Base-by-base conservation (phyloP, 2,888 invertebrate species). In the Colletes collaris region DNA sequence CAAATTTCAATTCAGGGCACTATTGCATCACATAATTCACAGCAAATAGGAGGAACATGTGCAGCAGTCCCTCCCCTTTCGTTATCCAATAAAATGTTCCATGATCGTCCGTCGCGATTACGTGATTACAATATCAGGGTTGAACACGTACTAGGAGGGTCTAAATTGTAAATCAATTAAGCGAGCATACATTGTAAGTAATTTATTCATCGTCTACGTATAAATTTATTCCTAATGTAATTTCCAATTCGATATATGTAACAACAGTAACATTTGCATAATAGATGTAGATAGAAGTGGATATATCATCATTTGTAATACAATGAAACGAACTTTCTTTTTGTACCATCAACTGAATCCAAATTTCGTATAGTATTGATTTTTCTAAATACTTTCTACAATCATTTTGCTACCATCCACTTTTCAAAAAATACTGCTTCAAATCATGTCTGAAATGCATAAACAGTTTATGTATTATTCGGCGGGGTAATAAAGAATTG, bases 361-460 rank as follows among this genome's bases (percentile, higher is more conserved):
- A 46, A 46, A 46, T 46, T 75, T 64, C 7, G 4, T 6, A 27
- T 37, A 35, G 13, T 55, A 4, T 40, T 49, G 4, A 37, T 50
- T 59, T 16, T 53, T 8, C 52, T 79, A 68, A 55, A 27, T 60
- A 55, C n/a, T 40, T 59, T 7, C 67, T 72, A 72, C 13, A 4
- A 6, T 10, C 40, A 53, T 19, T 44, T 37, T 49, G n/a, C n/a
- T 75, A 69, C 52, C 5, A 8, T 46, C 52, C 16, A 11, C 19
- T 35, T 27, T 1, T 27, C 8, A n/a, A 53, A 55, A 11, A 52
- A 53, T 76, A 46, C 3, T 65, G 46, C 27, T 73, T 81, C 82
- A 86, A 5, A 79, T 44, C 7, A 86, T 16, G 72, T 65, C 86
- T 86, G 83, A 79, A 80, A 80, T 13, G 55, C 27, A 67, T 6